Evolutionary conservation across 1,140 invertebrate species (phyloP), one percentile per base, ranked within the genome.

Genomic region (Trachymyrmex cornetzi): DNA sequence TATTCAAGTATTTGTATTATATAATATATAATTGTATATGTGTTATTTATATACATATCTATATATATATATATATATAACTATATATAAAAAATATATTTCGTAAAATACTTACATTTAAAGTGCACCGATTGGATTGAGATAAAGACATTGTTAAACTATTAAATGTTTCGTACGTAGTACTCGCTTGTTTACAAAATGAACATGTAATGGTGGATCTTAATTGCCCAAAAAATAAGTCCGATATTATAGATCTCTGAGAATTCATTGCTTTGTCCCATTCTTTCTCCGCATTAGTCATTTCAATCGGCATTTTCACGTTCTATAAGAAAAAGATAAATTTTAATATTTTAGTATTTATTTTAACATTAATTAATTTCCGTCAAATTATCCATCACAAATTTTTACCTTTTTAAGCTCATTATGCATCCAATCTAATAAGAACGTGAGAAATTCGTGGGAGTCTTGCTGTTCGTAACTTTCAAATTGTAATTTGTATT

Each of bases 381-480:
- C 16, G 7, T 6, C 38, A 38, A 6, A 75, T 53, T 44, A 2
- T 0, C 22, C n/a, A 34, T 27, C 6, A 2, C 11, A 63, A 22
- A 38, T 14, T 64, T 5, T 71, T 94, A 97, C 97, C 94, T 96
- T 96, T 91, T 98, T 98, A 44, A 99, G 95, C 91, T 99, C 98
- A 88, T 98, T 98, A 92, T 99, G 98, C 87, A 99, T 96, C 96
- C 97, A 98, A 91, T 99, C 98, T 94, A 99, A 96, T 4, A 99
- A 95, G 90, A 99, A 98, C 22, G 97, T 97, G 1, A 99, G 96
- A 93, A 99, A 99, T 94, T 99, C 99, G 94, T 99, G 98, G 0
- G 98, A 98, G 94, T 99, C 99, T 94, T 99, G 99, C 93, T 99
- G 99, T 84, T 98, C 97, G 89, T 96, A 96, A 38, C 97, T 98